Evolutionary conservation across 1,140 invertebrate species (phyloP).

Genomic region (Dinoponera quadriceps): DNA sequence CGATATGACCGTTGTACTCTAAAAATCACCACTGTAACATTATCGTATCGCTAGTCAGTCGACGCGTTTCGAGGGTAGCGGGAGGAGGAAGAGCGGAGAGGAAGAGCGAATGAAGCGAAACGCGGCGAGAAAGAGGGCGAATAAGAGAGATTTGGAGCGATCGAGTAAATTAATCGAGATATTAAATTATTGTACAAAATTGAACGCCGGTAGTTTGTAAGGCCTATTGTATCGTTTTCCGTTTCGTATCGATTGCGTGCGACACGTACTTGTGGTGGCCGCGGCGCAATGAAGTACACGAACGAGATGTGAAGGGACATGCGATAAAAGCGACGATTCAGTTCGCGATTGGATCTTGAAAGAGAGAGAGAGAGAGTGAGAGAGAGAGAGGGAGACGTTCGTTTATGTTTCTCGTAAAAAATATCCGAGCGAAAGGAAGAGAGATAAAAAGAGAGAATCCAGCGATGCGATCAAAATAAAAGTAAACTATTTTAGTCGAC

Average conservation of each 20-base stretch:
- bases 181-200: constrained; percentile 78
- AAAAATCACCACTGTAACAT: constrained; percentile 56
- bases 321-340: background rate
- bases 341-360: background rate
- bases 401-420: background rate
- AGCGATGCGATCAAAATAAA: too few species aligned
- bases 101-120: background rate
- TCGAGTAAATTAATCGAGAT: constrained; percentile 69
- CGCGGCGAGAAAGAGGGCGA: background rate
- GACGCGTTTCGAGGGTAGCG: constrained; percentile 31
- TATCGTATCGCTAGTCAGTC: constrained; percentile 76
- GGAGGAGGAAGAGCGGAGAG: too few species aligned
- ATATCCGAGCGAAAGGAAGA: background rate
- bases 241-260: constrained; percentile 56
- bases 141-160: constrained; percentile 34
- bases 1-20: constrained; percentile 65
- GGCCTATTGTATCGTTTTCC: constrained; percentile 67
- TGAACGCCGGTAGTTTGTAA: constrained; percentile 70
- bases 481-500: too few species aligned
- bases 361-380: too few species aligned
- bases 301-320: background rate
- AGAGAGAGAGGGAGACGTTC: background rate
- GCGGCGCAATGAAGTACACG: constrained; percentile 34
- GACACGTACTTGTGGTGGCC: constrained; percentile 30
- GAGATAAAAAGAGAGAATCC: background rate